Evolutionary conservation across 2,113 vertebrate genomes (phyloP).

Genomic region (Brevimyrus niger): DNA sequence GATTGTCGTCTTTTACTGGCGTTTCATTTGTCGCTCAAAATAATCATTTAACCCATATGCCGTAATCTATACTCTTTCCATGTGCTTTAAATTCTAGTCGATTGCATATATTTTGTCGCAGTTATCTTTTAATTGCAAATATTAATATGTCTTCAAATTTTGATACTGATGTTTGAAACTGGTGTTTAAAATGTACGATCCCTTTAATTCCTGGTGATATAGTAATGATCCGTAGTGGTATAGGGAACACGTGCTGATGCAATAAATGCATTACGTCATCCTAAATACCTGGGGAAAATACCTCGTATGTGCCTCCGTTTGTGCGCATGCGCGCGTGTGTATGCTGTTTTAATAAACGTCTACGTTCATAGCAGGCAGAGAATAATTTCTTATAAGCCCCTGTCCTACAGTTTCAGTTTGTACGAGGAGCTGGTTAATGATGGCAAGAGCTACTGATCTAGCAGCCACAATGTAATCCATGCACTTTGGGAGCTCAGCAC

Average conservation of each 20-base stretch:
- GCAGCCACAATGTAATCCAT: not conserved
- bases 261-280: slow-evolving; percentile 7
- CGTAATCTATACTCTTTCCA: not conserved
- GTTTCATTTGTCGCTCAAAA: not conserved
- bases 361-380: not conserved
- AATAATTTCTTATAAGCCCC: not conserved
- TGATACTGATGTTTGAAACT: not conserved
- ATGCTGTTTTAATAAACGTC: not conserved
- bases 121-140: not conserved
- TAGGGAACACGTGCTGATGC: not conserved
- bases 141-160: not conserved
- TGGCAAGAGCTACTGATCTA: not conserved
- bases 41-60: not conserved
- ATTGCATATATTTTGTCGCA: not conserved
- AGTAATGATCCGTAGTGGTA: not conserved
- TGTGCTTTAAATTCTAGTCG: not conserved
- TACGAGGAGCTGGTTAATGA: not conserved
- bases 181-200: not conserved
- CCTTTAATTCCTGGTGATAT: not conserved
- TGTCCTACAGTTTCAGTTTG: not conserved
- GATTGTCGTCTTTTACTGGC: not conserved
- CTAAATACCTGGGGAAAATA: not conserved
- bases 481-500: not conserved
- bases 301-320: not conserved
- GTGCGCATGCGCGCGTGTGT: not conserved